Percentiles rank a stretch among this genome's conserved stretches.
These are phyloP conservation scores for Empidonax traillii DNA, from an alignment of 2,113 vertebrate genomes.

Conservation along the genomic window DNA sequence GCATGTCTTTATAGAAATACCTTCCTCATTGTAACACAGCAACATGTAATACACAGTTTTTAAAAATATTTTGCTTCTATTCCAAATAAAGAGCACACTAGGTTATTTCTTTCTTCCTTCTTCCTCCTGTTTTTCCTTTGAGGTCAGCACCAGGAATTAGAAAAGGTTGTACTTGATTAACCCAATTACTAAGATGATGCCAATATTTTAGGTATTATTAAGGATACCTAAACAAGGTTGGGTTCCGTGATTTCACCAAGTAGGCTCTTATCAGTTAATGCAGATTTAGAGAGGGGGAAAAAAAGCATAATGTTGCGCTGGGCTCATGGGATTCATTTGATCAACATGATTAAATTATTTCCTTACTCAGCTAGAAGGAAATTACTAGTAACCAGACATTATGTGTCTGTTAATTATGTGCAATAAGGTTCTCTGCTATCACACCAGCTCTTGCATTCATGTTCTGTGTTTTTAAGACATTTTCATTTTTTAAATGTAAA, in stretches of 20 bases:
- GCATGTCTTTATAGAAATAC: not conserved
- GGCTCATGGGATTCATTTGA: conserved; percentile 88
- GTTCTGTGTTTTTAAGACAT: conserved; percentile 73
- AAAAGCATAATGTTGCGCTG: conserved; percentile 81
- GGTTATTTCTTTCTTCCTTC: not conserved
- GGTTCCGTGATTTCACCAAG: conserved; percentile 56
- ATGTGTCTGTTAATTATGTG: conserved; percentile 88
- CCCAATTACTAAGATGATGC: conserved; percentile 46
- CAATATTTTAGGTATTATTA: conserved; percentile 64
- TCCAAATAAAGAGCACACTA: not conserved
- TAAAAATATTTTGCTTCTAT: not conserved
- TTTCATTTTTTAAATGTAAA: conserved; percentile 73
- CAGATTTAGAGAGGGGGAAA: conserved; percentile 51
- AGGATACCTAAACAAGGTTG: conserved; percentile 65
- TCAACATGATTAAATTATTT: conserved; percentile 94
- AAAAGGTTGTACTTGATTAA: conserved; percentile 46
- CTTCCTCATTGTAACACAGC: not conserved
- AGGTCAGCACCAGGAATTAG: not conserved
- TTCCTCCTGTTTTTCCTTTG: not conserved
- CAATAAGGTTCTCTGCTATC: conserved; percentile 81
- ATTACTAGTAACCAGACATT: conserved; percentile 92
- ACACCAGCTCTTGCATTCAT: conserved; percentile 74
- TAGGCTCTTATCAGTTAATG: conserved; percentile 84
- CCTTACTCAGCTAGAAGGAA: conserved; percentile 90
- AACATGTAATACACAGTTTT: not conserved